Evolutionary conservation across 2,888 invertebrate species (phyloP).

Genomic region (Operophtera brumata): DNA sequence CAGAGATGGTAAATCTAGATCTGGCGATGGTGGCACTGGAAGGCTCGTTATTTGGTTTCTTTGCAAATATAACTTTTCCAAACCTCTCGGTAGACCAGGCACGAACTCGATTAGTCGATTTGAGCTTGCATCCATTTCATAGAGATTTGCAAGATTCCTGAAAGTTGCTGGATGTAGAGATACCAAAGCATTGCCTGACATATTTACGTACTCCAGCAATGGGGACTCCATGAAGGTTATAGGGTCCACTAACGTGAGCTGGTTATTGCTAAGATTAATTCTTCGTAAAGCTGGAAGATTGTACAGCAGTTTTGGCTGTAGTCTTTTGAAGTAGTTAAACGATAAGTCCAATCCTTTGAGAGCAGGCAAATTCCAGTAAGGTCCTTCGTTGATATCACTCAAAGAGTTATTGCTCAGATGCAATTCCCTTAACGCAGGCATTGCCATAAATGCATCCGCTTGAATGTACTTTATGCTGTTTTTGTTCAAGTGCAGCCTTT

Average conservation of each 20-base stretch:
- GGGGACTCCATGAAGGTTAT: constrained; percentile 87
- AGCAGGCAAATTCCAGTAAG: constrained; percentile 92
- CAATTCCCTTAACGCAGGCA: constrained; percentile 91
- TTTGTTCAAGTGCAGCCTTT: constrained; percentile 89
- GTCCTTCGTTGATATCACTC: constrained; percentile 85
- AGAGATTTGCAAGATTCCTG: constrained; percentile 86
- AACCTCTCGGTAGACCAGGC: constrained; percentile 87
- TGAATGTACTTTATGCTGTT: constrained; percentile 88
- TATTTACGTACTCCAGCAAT: constrained; percentile 88
- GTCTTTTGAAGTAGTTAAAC: constrained; percentile 85
- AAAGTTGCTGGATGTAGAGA: constrained; percentile 89
- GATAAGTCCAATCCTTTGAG: constrained; percentile 92
- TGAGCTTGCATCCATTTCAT: constrained; percentile 88
- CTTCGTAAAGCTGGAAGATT: constrained; percentile 88
- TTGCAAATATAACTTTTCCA: constrained; percentile 87
- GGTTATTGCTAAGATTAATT: constrained; percentile 88
- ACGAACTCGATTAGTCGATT: constrained; percentile 88
- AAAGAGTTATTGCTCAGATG: constrained; percentile 91
- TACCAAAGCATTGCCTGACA: constrained; percentile 87
- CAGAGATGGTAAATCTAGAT: constrained; percentile 86
- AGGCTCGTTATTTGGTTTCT: constrained; percentile 86
- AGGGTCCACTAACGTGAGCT: constrained; percentile 85
- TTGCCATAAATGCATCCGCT: constrained; percentile 89
- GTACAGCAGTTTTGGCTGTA: constrained; percentile 86
- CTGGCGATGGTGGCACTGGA: constrained; percentile 83